These are phyloP conservation scores for Brachionus plicatilis DNA, from an alignment of 1,140 invertebrate species.

Conservation along the genomic window DNA sequence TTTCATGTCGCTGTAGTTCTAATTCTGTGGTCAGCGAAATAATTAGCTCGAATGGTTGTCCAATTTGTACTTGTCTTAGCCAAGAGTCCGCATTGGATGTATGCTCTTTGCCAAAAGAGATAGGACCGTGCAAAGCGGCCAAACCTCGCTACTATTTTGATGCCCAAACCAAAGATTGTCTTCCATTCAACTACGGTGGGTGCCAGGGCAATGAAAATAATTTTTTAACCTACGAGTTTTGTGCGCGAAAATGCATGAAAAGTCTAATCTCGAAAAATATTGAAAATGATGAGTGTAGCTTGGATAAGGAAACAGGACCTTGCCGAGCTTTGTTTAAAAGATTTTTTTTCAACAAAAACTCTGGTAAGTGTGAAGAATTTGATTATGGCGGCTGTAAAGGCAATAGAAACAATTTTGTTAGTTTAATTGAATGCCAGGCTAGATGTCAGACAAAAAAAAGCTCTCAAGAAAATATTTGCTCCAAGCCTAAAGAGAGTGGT, in stretches of 20 bases:
- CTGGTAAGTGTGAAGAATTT: constrained; percentile 68
- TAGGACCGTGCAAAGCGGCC: constrained; percentile 40
- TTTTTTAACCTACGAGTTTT: constrained; percentile 22
- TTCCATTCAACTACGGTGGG: constrained; percentile 55
- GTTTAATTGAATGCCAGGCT: constrained; percentile 69
- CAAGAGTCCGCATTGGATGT: not conserved
- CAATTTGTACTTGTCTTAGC: not conserved
- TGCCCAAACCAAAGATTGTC: constrained; percentile 41
- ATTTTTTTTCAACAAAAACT: constrained; percentile 47
- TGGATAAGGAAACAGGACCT: constrained; percentile 69
- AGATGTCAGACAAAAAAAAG: constrained; percentile 50
- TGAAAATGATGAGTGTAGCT: constrained; percentile 57
- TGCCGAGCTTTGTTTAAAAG: constrained; percentile 65
- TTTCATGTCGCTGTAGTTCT: not conserved
- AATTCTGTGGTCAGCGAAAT: not conserved
- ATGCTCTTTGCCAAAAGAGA: constrained; percentile 36
- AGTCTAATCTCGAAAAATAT: constrained; percentile 62
- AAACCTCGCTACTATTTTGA: constrained; percentile 41
- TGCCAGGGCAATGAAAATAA: constrained; percentile 53
- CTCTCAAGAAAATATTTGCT: constrained; percentile 62
- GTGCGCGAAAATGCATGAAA: constrained; percentile 67
- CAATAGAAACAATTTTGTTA: constrained; percentile 82
- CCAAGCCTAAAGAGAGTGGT: constrained; percentile 69
- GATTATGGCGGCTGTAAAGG: constrained; percentile 79
- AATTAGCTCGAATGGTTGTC: constrained; percentile 5